Percentiles rank a stretch among this genome's conserved stretches.
Evolutionary conservation across 2,113 vertebrate species (phyloP).

Genomic region (Glaucomys volans): DNA sequence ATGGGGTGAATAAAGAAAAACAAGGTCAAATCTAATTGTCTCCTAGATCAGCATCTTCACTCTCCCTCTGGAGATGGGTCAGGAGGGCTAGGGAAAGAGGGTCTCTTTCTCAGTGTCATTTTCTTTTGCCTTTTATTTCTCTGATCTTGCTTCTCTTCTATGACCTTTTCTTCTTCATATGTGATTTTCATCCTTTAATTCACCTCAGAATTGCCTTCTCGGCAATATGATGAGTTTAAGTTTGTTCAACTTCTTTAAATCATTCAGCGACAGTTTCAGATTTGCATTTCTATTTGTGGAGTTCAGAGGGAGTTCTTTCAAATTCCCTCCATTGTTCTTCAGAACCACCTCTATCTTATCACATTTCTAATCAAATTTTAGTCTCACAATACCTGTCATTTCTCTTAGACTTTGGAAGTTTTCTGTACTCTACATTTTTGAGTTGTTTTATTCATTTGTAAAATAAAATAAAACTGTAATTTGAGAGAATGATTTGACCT

Average conservation of each 20-base stretch:
- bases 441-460: background rate
- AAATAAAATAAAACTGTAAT: slow-evolving; percentile 44
- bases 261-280: slow-evolving; percentile 41
- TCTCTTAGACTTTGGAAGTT: slow-evolving; percentile 36
- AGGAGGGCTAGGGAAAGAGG: background rate
- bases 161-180: slow-evolving; percentile 1
- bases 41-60: background rate
- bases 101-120: background rate
- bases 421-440: background rate
- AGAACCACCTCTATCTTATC: slow-evolving; percentile 54
- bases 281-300: slow-evolving; percentile 80
- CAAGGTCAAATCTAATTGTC: background rate
- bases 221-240: slow-evolving; percentile 50
- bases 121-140: slow-evolving; percentile 23
- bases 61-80: background rate
- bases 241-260: slow-evolving; percentile 70
- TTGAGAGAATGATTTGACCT: slow-evolving; percentile 35
- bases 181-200: slow-evolving; percentile 60
- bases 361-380: slow-evolving; percentile 65
- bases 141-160: background rate
- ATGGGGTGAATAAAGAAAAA: background rate
- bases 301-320: slow-evolving; percentile 53
- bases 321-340: slow-evolving; percentile 58
- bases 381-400: slow-evolving; percentile 67
- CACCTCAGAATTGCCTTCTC: slow-evolving; percentile 63